Evolutionary conservation across 1,140 invertebrate species (phyloP), one percentile per base, ranked within the genome.

Genomic region (Dendroctonus ponderosae): DNA sequence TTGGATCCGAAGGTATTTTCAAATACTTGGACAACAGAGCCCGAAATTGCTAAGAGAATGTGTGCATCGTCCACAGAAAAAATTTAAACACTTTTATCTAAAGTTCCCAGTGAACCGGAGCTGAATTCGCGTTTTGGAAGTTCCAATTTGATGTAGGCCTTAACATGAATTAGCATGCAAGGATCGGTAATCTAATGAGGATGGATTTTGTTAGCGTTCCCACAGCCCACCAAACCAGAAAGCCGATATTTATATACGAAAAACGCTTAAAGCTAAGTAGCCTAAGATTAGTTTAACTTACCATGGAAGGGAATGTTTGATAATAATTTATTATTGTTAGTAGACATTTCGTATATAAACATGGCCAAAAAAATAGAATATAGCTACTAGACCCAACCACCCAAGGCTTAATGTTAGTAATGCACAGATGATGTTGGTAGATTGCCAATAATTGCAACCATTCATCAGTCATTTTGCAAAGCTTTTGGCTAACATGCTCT

Each of bases 161-260:
- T 14, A 37, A 11, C 38, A 6, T 49, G 15, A 4, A 48, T 70
- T 68, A 70, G 44, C 69, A 65, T 70, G 69, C 69, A 68, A 49
- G 56, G 69, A 60, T 56, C 0, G 8, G 66, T 38, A 52, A 37
- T 42, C 8, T n/a, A 38, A 57, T 38, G 8, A 46, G 37, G 51
- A 9, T 46, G n/a, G 5, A 44, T 41, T 38, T 15, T 26, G 7
- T 51, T 15, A 58, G 46, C 50, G 26, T 62, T 57, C 26, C 53
- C 46, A 57, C 53, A 67, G 15, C 26, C 26, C 26, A 26, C 26
- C 26, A 26, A 26, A 26, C 26, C 26, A 26, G 26, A 26, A 26
- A 26, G 26, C 26, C 26, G 3, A 26, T 26, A 26, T 26, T 26
- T 26, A 26, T 26, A 26, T 26, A 26, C 26, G 26, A 26, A 26